Evolutionary conservation across 2,797 vertebrate species (phyloP), one percentile per base, ranked within the genome.

Genomic region (Lepus oiostolus): DNA sequence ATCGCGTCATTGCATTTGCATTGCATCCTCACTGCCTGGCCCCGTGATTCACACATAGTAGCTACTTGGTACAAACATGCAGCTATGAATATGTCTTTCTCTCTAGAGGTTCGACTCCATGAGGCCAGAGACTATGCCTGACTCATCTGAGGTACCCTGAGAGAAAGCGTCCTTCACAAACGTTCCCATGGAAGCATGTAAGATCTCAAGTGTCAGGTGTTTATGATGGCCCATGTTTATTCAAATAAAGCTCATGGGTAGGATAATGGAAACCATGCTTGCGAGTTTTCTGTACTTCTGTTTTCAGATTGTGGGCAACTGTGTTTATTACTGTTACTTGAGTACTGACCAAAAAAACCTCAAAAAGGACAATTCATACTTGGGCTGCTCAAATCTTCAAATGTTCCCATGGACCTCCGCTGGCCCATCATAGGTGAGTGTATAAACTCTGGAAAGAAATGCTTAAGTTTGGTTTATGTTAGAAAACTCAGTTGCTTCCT

Each of bases 401-500:
- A 19, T 4, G 47, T 88, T 77, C 88, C 90, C 85, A 74, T n/a
- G 22, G 38, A 22, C 32, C 79, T 94, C 80, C 65, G 72, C 80
- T 54, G 84, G 72, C 30, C 67, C 35, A 30, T 50, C 10, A 2
- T 79, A 60, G 70, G 26, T 47, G 24, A 70, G 75, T 89, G 63
- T 79, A 63, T 89, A 93, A 94, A 76, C 68, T 47, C 83, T 81
- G 93, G 75, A 75, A 80, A 87, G 83, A 92, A 86, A 83, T 2
- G 0, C 35, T 81, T 38, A 21, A 7, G 2, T 62, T 93, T 70
- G 76, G 88, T 97, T 97, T 91, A 96, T 52, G 63, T 96, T 68
- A 93, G 82, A 38, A 84, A 93, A 54, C 70, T 30, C 35, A 2
- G 58, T 72, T 70, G 54, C 91, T 96, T 96, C 96, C 93, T 89